phyloP scores from a whole-genome alignment of 2,113 vertebrate genomes.

The Pycnonotus jocosus region DNA sequence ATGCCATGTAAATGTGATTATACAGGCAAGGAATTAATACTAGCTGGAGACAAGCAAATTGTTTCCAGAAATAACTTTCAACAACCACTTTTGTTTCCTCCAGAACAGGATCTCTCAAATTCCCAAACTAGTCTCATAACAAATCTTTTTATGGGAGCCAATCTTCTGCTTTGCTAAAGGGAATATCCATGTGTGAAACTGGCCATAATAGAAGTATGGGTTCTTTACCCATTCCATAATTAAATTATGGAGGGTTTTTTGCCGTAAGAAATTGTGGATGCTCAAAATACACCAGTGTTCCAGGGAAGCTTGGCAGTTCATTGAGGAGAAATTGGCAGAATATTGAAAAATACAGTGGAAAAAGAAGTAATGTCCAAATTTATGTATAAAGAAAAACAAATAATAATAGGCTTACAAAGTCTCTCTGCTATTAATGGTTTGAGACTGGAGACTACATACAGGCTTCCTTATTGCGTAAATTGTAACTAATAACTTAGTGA shows the following conservation, averaged over 20 bases:
- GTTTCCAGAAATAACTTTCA: neutral
- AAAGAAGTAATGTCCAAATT: neutral
- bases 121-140: neutral
- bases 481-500: neutral
- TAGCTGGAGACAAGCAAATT: neutral
- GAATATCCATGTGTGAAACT: neutral
- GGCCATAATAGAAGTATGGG: too few species aligned
- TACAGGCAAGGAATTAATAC: neutral
- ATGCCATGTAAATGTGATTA: neutral
- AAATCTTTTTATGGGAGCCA: neutral
- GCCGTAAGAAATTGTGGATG: neutral
- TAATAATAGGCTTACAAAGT: neutral
- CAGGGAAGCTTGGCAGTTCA: neutral
- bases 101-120: neutral
- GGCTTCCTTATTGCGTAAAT: neutral
- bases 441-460: neutral
- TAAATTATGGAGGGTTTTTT: neutral
- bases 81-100: neutral
- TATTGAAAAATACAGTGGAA: neutral
- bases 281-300: neutral
- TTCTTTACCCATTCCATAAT: neutral
- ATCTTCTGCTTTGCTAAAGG: neutral
- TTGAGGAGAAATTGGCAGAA: neutral
- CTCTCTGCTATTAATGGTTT: neutral
- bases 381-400: neutral